Evolutionary conservation across 2,797 vertebrate species (phyloP).

Genomic region (Manis javanica): DNA sequence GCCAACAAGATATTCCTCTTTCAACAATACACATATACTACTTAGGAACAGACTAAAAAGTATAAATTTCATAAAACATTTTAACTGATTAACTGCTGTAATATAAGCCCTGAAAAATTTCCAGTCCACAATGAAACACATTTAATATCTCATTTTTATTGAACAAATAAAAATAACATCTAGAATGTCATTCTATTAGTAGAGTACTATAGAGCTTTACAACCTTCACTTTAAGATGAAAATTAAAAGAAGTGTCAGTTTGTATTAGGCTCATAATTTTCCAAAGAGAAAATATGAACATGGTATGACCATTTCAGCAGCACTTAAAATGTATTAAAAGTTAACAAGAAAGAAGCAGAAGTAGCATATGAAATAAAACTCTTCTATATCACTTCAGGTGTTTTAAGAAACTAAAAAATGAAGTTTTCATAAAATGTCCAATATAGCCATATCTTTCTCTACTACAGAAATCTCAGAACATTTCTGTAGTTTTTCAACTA

Average conservation of each 20-base stretch:
- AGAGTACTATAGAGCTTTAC: background rate
- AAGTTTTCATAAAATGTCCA: background rate
- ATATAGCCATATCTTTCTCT: background rate
- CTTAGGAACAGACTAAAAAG: background rate
- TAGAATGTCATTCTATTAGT: background rate
- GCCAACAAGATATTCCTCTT: conserved; percentile 33
- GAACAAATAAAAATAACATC: background rate
- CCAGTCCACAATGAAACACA: background rate
- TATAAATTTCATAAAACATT: background rate
- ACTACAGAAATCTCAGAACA: background rate
- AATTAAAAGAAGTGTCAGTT: background rate
- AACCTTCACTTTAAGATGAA: background rate
- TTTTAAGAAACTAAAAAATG: background rate
- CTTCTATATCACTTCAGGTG: background rate
- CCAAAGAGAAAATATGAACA: background rate
- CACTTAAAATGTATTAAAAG: background rate
- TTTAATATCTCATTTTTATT: conserved; percentile 5
- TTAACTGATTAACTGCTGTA: background rate
- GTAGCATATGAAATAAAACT: background rate
- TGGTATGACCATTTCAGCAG: background rate
- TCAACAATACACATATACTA: background rate
- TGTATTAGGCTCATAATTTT: background rate
- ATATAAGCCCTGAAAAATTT: background rate
- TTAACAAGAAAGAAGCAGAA: background rate
- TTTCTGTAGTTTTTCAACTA: background rate